These are phyloP conservation scores for Pachycephala philippinensis DNA, from an alignment of 2,113 vertebrate species.

Conservation along the genomic window DNA sequence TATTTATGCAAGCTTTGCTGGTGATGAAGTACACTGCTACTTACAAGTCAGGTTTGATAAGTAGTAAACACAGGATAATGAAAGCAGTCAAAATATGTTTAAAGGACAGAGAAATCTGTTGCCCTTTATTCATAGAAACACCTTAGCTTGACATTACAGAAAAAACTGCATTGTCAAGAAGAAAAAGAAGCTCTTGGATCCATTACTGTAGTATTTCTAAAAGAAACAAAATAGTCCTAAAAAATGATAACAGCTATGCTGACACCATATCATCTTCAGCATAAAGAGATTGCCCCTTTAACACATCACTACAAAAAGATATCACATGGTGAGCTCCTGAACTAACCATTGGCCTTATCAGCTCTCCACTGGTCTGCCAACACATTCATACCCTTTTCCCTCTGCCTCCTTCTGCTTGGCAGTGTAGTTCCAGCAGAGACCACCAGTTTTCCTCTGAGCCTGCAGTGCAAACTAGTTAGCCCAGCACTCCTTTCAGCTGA, in stretches of 20 bases:
- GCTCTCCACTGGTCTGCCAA: background rate
- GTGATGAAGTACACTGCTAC: slow-evolving; percentile 43
- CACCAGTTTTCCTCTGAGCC: background rate
- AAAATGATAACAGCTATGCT: background rate
- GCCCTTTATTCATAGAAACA: slow-evolving; percentile 3
- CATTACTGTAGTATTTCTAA: background rate
- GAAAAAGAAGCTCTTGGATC: background rate
- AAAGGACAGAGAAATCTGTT: background rate
- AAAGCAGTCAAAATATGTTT: slow-evolving; percentile 43
- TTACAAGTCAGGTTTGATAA: slow-evolving; percentile 50
- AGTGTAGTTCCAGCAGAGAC: background rate
- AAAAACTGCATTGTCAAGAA: background rate
- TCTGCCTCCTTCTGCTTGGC: background rate
- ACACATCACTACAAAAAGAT: background rate
- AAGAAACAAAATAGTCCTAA: background rate
- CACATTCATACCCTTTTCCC: background rate
- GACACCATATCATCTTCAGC: background rate
- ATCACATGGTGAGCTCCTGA: background rate
- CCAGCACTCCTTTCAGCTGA: background rate
- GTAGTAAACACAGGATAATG: slow-evolving; percentile 32
- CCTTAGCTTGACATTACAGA: background rate
- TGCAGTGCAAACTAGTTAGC: background rate
- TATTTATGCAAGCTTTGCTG: slow-evolving; percentile 49
- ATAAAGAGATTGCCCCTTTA: background rate
- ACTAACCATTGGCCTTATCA: background rate